Percentiles rank a stretch among this genome's conserved stretches.
These are phyloP conservation scores for Heliocidaris tuberculata DNA, from an alignment of 35 echinoderm and acorn worm species.

Conservation along the genomic window DNA sequence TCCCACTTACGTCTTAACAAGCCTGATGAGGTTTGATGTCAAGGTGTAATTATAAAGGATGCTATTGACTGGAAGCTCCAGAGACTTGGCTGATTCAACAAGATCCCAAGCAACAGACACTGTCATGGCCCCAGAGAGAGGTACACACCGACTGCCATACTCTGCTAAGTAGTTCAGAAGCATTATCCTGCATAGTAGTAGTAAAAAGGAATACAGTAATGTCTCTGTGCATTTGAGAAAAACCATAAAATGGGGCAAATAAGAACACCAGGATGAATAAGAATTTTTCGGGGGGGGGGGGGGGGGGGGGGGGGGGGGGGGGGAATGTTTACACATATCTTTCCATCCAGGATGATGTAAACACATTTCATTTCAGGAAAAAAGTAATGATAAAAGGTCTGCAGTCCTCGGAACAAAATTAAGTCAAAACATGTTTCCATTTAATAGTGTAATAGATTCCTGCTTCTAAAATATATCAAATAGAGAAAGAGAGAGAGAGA, in stretches of 20 bases:
- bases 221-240: neutral
- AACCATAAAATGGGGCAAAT: neutral
- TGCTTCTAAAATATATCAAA: too few relatives aligned
- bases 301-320: too few relatives aligned
- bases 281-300: too few relatives aligned
- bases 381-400: too few relatives aligned
- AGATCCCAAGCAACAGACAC: constrained; percentile 76
- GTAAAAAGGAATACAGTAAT: neutral
- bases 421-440: too few relatives aligned
- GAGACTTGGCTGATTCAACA: constrained; percentile 55
- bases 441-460: too few relatives aligned
- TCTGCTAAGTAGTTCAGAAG: constrained; percentile 82
- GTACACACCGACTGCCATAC: constrained; percentile 41
- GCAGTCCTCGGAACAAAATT: too few relatives aligned
- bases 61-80: constrained; percentile 66
- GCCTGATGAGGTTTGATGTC: constrained; percentile 40
- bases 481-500: too few relatives aligned
- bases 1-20: constrained; percentile 60
- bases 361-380: too few relatives aligned
- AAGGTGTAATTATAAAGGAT: constrained; percentile 63
- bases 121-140: constrained; percentile 58
- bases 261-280: too few relatives aligned
- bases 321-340: too few relatives aligned
- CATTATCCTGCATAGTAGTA: constrained; percentile 65
- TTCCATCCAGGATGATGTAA: too few relatives aligned